Conservation (phyloP, 2,797 vertebrate genomes). For the Acrocephalus scirpaceus region DNA sequence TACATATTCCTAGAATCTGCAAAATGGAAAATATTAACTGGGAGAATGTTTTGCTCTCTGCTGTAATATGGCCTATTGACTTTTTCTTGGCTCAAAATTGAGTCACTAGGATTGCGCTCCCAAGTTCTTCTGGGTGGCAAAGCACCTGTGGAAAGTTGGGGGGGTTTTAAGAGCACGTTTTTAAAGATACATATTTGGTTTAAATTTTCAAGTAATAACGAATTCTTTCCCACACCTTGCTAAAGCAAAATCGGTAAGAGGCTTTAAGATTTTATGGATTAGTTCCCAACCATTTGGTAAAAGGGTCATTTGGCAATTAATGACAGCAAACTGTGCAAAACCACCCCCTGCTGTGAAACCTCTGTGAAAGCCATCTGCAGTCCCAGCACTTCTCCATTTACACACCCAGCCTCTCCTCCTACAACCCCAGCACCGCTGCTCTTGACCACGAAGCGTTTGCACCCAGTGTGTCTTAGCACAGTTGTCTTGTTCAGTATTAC, state of each 20-base stretch:
- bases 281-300: neutral
- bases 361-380: neutral
- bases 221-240: neutral
- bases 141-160: neutral
- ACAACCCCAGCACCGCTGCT: accelerated
- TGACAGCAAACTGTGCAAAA: neutral
- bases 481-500: neutral
- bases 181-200: neutral
- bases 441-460: accelerated
- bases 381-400: neutral
- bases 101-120: neutral
- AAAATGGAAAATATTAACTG: constrained; percentile 42
- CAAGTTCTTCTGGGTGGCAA: constrained; percentile 16
- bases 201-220: neutral
- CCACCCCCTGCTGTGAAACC: neutral
- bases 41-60: neutral
- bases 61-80: neutral
- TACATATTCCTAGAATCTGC: constrained; percentile 19
- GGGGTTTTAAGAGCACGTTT: neutral
- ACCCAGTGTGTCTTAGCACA: accelerated
- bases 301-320: neutral
- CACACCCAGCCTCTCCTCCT: neutral
- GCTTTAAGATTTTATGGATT: neutral
- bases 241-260: neutral
- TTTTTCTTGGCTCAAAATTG: constrained; percentile 6